Evolutionary conservation across 1,140 invertebrate species (phyloP).

Genomic region (Ruditapes philippinarum): DNA sequence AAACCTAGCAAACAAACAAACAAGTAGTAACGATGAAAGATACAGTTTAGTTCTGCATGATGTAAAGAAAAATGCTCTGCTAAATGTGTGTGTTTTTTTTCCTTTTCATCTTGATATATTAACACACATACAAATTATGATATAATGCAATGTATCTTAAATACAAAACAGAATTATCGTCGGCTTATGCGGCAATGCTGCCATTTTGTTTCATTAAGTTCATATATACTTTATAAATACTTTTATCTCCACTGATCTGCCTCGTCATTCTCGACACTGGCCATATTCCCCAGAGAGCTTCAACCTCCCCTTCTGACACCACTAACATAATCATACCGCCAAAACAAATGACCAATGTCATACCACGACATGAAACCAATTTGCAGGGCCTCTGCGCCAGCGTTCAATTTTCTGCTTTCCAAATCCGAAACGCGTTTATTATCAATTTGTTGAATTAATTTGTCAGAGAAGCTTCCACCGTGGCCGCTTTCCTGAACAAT

Average conservation of each 20-base stretch:
- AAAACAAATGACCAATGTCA: constrained; percentile 68
- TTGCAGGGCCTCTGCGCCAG: constrained; percentile 58
- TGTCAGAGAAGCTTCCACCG: constrained; percentile 56
- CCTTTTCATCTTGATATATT: too few relatives aligned
- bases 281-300: constrained; percentile 56
- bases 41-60: too few relatives aligned
- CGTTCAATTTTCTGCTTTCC: constrained; percentile 67
- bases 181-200: not conserved
- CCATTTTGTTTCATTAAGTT: constrained; percentile 29
- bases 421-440: constrained; percentile 69
- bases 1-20: too few relatives aligned
- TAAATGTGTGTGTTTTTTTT: too few relatives aligned
- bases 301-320: constrained; percentile 40
- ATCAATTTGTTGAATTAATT: constrained; percentile 71
- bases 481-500: constrained; percentile 35
- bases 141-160: too few relatives aligned
- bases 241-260: constrained; percentile 16
- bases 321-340: constrained; percentile 64
- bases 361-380: constrained; percentile 62
- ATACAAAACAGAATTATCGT: constrained; percentile 16
- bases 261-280: constrained; percentile 33
- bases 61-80: too few relatives aligned
- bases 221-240: constrained; percentile 12
- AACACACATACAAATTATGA: too few relatives aligned
- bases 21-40: too few relatives aligned